Evolutionary conservation across 2,888 invertebrate species (phyloP).

Genomic region (Xestia xanthographa): DNA sequence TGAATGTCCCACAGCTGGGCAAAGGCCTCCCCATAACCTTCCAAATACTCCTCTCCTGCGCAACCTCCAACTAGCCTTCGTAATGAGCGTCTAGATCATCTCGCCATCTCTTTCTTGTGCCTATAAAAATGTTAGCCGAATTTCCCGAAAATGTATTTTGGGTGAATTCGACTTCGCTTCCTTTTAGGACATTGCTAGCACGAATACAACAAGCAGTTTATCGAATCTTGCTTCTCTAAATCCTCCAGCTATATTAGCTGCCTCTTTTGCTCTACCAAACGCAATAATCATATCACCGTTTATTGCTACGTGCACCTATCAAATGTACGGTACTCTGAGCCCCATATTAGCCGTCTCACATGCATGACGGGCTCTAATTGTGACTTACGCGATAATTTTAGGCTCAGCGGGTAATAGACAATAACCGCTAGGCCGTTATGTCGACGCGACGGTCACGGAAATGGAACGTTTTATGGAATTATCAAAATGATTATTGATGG

Average conservation of each 20-base stretch:
- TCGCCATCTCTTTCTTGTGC: too few relatives aligned
- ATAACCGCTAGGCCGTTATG: constrained; percentile 66
- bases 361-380: constrained; percentile 75
- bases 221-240: not conserved
- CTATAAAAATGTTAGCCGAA: not conserved
- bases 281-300: constrained; percentile 41
- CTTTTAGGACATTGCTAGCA: not conserved
- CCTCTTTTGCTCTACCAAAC: constrained; percentile 18
- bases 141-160: not conserved
- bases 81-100: too few relatives aligned
- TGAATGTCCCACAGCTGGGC: too few relatives aligned
- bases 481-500: constrained; percentile 23
- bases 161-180: not conserved
- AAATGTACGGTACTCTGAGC: constrained; percentile 67
- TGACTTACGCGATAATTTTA: constrained; percentile 72
- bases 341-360: constrained; percentile 68
- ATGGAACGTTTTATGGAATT: constrained; percentile 38
- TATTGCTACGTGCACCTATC: constrained; percentile 18
- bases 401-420: constrained; percentile 66
- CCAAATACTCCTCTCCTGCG: too few relatives aligned
- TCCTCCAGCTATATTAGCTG: not conserved
- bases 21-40: too few relatives aligned
- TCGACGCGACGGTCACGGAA: constrained; percentile 36
- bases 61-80: too few relatives aligned
- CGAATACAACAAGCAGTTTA: not conserved